Conservation (phyloP, 2,113 vertebrate genomes). For the Poeciliopsis prolifica region DNA sequence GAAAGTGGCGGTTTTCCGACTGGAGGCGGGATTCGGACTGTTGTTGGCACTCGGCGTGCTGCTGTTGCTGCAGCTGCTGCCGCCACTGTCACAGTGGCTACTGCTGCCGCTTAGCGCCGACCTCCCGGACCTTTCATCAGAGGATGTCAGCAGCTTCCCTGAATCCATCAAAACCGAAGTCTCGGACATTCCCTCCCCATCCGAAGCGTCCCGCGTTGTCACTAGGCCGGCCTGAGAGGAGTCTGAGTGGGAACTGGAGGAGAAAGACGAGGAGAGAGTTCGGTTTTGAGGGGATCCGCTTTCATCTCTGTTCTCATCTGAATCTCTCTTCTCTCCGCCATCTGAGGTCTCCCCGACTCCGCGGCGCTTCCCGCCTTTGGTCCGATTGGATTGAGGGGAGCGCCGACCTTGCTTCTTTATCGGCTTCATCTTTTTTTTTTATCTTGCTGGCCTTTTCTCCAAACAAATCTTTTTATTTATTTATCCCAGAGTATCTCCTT, state of each 20-base stretch:
- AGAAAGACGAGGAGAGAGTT: slow-evolving; percentile 60
- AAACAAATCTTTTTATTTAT: slow-evolving; percentile 63
- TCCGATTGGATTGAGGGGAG: slow-evolving; percentile 85
- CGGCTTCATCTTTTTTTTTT: slow-evolving; percentile 84
- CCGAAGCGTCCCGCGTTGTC: slow-evolving; percentile 49
- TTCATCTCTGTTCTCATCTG: slow-evolving; percentile 69
- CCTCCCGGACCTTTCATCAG: slow-evolving; percentile 61
- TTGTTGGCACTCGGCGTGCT: slow-evolving; percentile 77
- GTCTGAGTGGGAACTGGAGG: slow-evolving; percentile 62
- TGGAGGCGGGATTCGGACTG: slow-evolving; percentile 83
- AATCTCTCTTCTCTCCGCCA: slow-evolving; percentile 77
- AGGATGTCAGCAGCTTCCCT: slow-evolving; percentile 45
- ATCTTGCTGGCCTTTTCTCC: slow-evolving; percentile 55
- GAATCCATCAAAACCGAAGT: slow-evolving; percentile 36
- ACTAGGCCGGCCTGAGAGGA: slow-evolving; percentile 64
- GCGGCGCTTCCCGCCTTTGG: slow-evolving; percentile 84
- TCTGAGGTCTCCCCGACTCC: slow-evolving; percentile 68
- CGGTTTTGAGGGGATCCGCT: slow-evolving; percentile 72
- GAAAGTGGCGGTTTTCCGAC: slow-evolving; percentile 90
- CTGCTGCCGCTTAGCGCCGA: slow-evolving; percentile 50
- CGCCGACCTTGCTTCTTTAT: slow-evolving; percentile 83
- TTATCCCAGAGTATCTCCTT: slow-evolving; percentile 60
- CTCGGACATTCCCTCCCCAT: slow-evolving; percentile 69
- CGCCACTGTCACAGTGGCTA: slow-evolving; percentile 61
- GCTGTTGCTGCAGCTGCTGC: slow-evolving; percentile 76